A percentile compares a stretch with the other conserved stretches of the same genome.
Conservation (phyloP, 2,888 invertebrate genomes). For the Minunthozetes semirufus region DNA sequence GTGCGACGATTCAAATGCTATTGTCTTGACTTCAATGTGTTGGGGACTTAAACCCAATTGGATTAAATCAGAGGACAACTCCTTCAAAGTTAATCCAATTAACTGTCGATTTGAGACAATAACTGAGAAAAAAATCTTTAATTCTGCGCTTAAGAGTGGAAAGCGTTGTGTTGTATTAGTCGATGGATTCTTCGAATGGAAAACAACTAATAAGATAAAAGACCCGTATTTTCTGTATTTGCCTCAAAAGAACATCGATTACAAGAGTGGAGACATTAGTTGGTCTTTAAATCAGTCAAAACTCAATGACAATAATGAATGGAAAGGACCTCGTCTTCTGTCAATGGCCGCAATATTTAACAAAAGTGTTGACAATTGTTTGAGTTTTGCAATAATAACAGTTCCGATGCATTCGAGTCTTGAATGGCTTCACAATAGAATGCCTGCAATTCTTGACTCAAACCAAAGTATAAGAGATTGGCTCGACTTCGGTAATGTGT, state of each 20-base stretch:
- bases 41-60: constrained; percentile 78
- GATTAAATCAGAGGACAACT: constrained; percentile 58
- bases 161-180: constrained; percentile 68
- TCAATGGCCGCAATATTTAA: constrained; percentile 71
- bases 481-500: constrained; percentile 40
- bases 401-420: constrained; percentile 63
- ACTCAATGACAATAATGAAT: constrained; percentile 53
- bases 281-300: constrained; percentile 45
- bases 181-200: constrained; percentile 65
- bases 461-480: constrained; percentile 42
- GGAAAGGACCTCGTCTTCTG: constrained; percentile 59
- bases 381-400: constrained; percentile 69
- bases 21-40: constrained; percentile 59
- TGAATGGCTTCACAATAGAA: constrained; percentile 68
- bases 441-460: constrained; percentile 56
- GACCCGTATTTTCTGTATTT: constrained; percentile 68
- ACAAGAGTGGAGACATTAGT: constrained; percentile 52
- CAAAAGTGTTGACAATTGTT: constrained; percentile 51
- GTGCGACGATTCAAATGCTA: constrained; percentile 38
- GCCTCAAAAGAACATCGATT: constrained; percentile 55
- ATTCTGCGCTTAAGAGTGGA: constrained; percentile 60
- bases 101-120: constrained; percentile 70
- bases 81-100: constrained; percentile 64
- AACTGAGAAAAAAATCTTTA: constrained; percentile 62
- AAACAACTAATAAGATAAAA: constrained; percentile 50